These are phyloP conservation scores for Heliconius hewitsoni DNA, from an alignment of 1,140 invertebrate species.

Conservation along the genomic window DNA sequence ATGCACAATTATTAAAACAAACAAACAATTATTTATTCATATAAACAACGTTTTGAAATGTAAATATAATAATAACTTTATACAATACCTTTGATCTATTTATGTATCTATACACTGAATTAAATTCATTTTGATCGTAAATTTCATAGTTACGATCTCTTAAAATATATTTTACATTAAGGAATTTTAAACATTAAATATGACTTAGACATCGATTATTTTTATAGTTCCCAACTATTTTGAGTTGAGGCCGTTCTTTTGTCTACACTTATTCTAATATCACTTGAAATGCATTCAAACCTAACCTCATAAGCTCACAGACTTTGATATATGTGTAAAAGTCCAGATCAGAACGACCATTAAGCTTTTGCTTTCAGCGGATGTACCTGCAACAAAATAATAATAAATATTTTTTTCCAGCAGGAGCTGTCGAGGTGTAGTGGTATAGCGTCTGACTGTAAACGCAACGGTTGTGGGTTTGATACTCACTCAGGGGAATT, in stretches of 20 bases:
- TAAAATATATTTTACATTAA: too few relatives aligned
- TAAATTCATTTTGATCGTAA: constrained; percentile 43
- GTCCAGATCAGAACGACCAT: constrained; percentile 46
- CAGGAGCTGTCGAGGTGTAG: too few relatives aligned
- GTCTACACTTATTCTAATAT: constrained; percentile 73
- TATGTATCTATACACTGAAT: constrained; percentile 43
- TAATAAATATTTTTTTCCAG: not conserved
- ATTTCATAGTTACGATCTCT: too few relatives aligned
- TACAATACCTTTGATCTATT: constrained; percentile 37
- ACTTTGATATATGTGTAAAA: constrained; percentile 55
- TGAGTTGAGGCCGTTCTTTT: constrained; percentile 11
- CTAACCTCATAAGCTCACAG: constrained; percentile 72
- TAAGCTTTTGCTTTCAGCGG: constrained; percentile 30
- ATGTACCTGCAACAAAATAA: constrained; percentile 45
- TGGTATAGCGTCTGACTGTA: not conserved
- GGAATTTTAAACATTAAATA: too few relatives aligned
- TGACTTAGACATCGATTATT: too few relatives aligned
- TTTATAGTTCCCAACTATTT: too few relatives aligned
- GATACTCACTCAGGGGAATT: too few relatives aligned
- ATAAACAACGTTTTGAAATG: constrained; percentile 39
- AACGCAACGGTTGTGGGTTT: too few relatives aligned
- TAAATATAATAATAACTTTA: constrained; percentile 54
- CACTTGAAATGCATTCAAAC: constrained; percentile 59
- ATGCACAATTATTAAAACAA: not conserved
- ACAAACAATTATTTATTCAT: constrained; percentile 27